Conservation (phyloP, 2,797 vertebrate species). For the Pseudochromis fuscus region DNA sequence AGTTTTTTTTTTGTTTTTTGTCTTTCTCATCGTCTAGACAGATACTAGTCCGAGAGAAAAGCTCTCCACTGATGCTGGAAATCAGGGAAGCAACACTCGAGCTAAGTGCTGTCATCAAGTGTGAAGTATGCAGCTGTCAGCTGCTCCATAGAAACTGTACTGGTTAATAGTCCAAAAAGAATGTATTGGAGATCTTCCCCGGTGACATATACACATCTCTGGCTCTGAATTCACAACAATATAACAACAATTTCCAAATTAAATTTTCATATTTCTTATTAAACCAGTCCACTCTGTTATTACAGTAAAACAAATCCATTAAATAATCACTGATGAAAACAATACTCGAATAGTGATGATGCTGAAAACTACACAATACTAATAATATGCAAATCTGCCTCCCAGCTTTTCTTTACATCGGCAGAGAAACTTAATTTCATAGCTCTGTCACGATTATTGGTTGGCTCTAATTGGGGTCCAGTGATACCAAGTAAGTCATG, state of each 20-base stretch:
- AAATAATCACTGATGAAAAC: neutral
- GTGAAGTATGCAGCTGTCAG: constrained; percentile 75
- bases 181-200: constrained; percentile 17
- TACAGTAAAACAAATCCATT: constrained; percentile 10
- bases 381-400: neutral
- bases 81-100: constrained; percentile 48
- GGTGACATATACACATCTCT: constrained; percentile 20
- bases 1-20: constrained; percentile 25
- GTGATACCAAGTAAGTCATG: constrained; percentile 59
- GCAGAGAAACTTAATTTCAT: constrained; percentile 17
- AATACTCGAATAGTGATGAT: too few species aligned
- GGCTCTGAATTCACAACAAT: constrained; percentile 30
- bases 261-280: too few species aligned
- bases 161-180: constrained; percentile 39
- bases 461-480: constrained; percentile 49
- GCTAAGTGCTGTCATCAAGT: constrained; percentile 50
- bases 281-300: neutral
- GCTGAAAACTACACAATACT: too few species aligned
- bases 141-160: constrained; percentile 62
- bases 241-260: constrained; percentile 13
- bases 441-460: constrained; percentile 29
- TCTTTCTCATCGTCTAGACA: constrained; percentile 12
- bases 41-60: constrained; percentile 10
- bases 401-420: constrained; percentile 4
- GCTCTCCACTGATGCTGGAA: constrained; percentile 25